These are phyloP conservation scores for Pseudomyrmex flavicornis DNA, from an alignment of 1,140 invertebrate genomes.

Conservation along the genomic window DNA sequence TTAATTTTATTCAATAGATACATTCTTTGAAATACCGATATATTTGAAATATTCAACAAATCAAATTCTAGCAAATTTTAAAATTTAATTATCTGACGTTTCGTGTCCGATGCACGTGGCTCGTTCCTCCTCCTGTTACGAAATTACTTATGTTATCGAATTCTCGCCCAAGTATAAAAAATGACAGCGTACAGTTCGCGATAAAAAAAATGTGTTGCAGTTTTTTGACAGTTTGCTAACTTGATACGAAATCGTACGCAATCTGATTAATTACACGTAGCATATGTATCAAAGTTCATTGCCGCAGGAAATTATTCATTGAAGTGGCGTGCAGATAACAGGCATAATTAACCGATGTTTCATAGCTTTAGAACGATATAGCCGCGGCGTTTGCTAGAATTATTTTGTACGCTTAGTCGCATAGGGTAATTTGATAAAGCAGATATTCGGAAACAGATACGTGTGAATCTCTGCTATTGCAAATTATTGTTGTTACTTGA, in stretches of 20 bases:
- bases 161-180: neutral
- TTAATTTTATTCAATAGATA: no score
- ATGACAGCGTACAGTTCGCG: conserved; percentile 16
- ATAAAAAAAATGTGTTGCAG: conserved; percentile 29
- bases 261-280: conserved; percentile 60
- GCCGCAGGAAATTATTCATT: conserved; percentile 59
- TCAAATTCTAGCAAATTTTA: no score
- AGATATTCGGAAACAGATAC: conserved; percentile 14
- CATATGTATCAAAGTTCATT: conserved; percentile 57
- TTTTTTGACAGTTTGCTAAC: conserved; percentile 46
- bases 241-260: conserved; percentile 44
- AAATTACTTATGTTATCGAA: no score
- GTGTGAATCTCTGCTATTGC: conserved; percentile 29
- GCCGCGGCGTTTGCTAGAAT: conserved; percentile 37
- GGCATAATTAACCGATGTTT: conserved; percentile 61
- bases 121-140: no score
- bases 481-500: conserved; percentile 16
- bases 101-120: no score
- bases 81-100: no score
- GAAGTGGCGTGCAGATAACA: conserved; percentile 60
- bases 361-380: conserved; percentile 51
- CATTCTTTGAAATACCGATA: no score
- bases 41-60: no score
- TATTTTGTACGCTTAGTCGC: conserved; percentile 42
- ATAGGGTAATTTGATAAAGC: conserved; percentile 42